Percentiles rank a stretch among this genome's conserved stretches.
Evolutionary conservation across 2,888 invertebrate species (phyloP).

Genomic region (Parapristionchus giblindavisi): DNA sequence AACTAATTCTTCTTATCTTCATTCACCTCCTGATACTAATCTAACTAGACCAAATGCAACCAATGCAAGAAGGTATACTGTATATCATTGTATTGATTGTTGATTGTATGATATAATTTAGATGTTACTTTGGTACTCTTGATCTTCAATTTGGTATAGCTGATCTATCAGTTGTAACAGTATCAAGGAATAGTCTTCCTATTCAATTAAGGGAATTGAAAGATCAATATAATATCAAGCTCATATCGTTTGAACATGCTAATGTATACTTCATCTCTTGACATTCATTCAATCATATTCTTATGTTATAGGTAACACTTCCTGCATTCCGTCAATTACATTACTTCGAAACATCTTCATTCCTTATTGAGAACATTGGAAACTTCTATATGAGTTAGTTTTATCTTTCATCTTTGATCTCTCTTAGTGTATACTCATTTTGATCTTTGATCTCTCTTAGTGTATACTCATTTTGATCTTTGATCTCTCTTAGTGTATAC

Average conservation of each 20-base stretch:
- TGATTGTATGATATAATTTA: neutral
- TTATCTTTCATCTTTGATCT: neutral
- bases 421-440: too few species aligned
- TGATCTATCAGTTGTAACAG: constrained; percentile 84
- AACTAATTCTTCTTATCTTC: constrained; percentile 56
- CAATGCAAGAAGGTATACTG: constrained; percentile 26
- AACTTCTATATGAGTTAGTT: constrained; percentile 80
- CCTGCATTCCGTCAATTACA: constrained; percentile 77
- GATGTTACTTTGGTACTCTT: constrained; percentile 87
- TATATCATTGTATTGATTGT: neutral
- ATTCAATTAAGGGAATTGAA: constrained; percentile 82
- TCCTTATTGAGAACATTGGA: constrained; percentile 82
- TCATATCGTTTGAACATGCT: constrained; percentile 94
- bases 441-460: too few species aligned
- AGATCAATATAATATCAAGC: constrained; percentile 83
- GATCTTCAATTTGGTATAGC: constrained; percentile 78
- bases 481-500: constrained; percentile 72
- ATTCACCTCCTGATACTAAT: constrained; percentile 37
- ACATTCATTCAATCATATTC: neutral
- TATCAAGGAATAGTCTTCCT: constrained; percentile 79
- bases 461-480: too few species aligned
- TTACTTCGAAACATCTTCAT: constrained; percentile 88
- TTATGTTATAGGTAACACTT: neutral
- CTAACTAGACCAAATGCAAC: constrained; percentile 34
- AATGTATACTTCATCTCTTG: neutral